Evolutionary conservation across 92 coral and sea anemone species (phyloP).

Genomic region (Palythoa caribaeorum): DNA sequence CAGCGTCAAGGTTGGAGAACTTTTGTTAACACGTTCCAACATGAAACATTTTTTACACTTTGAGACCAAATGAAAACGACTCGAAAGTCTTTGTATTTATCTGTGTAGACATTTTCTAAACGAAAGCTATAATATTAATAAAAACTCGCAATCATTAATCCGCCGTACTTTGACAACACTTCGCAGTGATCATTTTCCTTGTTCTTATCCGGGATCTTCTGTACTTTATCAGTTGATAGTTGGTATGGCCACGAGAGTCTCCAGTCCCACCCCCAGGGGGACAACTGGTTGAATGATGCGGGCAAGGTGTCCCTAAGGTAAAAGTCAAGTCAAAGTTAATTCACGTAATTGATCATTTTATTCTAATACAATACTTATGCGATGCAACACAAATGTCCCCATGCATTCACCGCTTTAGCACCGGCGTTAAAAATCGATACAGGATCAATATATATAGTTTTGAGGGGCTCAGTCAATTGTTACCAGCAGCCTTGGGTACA

Average conservation of each 20-base stretch:
- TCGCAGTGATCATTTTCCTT: background rate
- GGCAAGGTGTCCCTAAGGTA: conserved; percentile 31
- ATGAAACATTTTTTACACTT: conserved; percentile 4
- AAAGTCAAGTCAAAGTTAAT: background rate
- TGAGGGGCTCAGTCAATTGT: too few species aligned
- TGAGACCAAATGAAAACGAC: background rate
- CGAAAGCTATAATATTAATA: background rate
- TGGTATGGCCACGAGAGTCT: background rate
- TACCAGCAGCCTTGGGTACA: too few species aligned
- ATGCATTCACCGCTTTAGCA: too few species aligned
- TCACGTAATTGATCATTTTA: background rate
- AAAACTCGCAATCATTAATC: background rate
- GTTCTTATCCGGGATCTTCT: background rate
- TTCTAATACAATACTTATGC: background rate
- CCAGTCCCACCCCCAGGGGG: conserved; percentile 51
- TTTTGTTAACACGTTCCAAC: background rate
- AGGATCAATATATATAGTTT: too few species aligned
- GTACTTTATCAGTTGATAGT: background rate
- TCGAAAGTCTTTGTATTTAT: background rate
- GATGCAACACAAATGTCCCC: too few species aligned
- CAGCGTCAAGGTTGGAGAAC: too few species aligned
- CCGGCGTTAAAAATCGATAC: too few species aligned
- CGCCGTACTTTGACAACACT: background rate
- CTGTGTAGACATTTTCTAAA: background rate
- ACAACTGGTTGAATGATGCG: conserved; percentile 36